These are phyloP conservation scores for Chromobotia macracanthus DNA, from an alignment of 2,797 vertebrate species.

Conservation along the genomic window DNA sequence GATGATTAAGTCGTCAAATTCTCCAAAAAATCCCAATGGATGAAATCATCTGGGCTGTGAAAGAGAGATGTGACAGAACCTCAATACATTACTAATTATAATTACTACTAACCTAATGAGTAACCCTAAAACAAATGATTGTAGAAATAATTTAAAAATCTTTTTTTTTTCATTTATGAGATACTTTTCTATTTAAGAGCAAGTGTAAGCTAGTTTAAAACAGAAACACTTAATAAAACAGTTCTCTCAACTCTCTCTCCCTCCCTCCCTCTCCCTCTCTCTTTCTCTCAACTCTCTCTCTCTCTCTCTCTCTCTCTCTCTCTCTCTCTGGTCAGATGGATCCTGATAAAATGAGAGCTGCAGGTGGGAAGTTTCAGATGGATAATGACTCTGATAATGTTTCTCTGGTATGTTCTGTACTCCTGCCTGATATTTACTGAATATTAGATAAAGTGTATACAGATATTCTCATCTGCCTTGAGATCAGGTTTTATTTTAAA, in stretches of 20 bases:
- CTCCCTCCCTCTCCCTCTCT: constrained; percentile 26
- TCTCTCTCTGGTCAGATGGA: constrained; percentile 79
- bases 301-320: neutral
- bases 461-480: neutral
- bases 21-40: no score
- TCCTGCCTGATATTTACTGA: constrained; percentile 2
- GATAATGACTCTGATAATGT: constrained; percentile 80
- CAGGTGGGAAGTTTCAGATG: constrained; percentile 77
- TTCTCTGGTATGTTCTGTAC: constrained; percentile 79
- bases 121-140: no score
- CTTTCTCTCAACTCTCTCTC: no score
- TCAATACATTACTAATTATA: neutral
- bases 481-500: neutral
- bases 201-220: no score
- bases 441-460: neutral
- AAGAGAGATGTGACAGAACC: no score
- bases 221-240: no score
- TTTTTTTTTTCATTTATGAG: no score
- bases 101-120: constrained; percentile 50
- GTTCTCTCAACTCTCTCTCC: neutral
- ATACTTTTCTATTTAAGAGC: no score
- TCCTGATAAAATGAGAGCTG: constrained; percentile 81
- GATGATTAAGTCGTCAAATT: no score
- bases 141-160: no score
- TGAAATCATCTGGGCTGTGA: no score